Conservation (phyloP, 2,888 invertebrate species). For the Ryuthela nishihirai region DNA sequence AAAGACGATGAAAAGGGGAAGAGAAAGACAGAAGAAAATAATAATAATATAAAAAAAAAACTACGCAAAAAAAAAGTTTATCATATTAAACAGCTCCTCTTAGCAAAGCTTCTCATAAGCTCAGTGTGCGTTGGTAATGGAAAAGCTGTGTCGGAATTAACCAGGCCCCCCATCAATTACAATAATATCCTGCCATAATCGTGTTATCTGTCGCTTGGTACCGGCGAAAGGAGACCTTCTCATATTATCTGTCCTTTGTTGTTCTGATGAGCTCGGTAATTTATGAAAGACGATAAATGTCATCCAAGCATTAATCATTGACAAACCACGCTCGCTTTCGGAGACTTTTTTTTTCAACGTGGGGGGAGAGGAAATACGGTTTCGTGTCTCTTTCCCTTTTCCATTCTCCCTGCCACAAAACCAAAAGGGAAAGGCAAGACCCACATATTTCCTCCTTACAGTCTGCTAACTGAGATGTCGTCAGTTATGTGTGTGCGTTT, state of each 20-base stretch:
- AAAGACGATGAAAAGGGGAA: not conserved
- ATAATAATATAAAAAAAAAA: no score
- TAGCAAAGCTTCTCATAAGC: slow-evolving; percentile 25
- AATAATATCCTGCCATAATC: slow-evolving; percentile 36
- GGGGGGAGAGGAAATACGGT: no score
- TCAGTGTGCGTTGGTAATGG: slow-evolving; percentile 28
- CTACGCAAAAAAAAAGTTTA: slow-evolving; percentile 12
- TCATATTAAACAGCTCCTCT: slow-evolving; percentile 28
- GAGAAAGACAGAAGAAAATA: not conserved
- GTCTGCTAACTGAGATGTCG: no score
- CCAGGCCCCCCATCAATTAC: slow-evolving; percentile 36
- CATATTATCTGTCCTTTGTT: slow-evolving; percentile 23
- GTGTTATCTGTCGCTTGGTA: slow-evolving; percentile 23
- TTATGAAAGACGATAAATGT: slow-evolving; percentile 37
- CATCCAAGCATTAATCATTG: slow-evolving; percentile 31
- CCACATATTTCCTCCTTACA: no score
- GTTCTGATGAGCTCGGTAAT: slow-evolving; percentile 34
- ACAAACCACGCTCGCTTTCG: slow-evolving; percentile 27
- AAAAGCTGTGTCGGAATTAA: slow-evolving; percentile 38
- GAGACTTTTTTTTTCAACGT: no score
- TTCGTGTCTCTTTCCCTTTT: no score
- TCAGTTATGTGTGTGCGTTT: no score
- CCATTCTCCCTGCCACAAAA: no score
- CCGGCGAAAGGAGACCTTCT: slow-evolving; percentile 24
- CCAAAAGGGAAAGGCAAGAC: no score